These are phyloP conservation scores for Lepidocolaptes lacrymiger DNA, from an alignment of 2,797 vertebrate genomes.

Conservation along the genomic window DNA sequence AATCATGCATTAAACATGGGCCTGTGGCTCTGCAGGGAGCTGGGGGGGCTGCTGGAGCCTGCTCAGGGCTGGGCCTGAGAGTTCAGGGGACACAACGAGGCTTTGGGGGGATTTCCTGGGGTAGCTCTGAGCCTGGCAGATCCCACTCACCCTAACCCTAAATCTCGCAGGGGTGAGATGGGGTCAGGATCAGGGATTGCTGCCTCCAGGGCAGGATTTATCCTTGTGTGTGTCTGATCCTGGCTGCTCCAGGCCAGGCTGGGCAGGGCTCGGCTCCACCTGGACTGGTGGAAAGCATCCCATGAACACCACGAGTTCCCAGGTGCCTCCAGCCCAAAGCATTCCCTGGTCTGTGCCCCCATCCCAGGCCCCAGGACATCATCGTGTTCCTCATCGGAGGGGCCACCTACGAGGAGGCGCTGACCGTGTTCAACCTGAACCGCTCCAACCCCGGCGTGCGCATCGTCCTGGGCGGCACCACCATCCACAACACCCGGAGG, in stretches of 20 bases:
- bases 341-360: background rate
- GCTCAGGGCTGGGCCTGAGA: background rate
- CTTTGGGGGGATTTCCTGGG: background rate
- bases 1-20: background rate
- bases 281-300: background rate
- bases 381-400: conserved; percentile 93
- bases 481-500: conserved; percentile 93
- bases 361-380: conserved; percentile 88
- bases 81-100: background rate
- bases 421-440: conserved; percentile 92
- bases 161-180: background rate
- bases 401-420: conserved; percentile 92
- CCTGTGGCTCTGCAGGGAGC: background rate
- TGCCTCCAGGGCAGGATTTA: background rate
- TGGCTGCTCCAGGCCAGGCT: background rate
- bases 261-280: background rate
- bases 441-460: conserved; percentile 89
- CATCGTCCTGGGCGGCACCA: conserved; percentile 90
- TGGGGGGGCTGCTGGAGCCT: background rate
- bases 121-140: fast-evolving
- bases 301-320: background rate
- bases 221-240: background rate
- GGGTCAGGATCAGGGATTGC: background rate
- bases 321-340: background rate
- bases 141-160: background rate